Percentiles rank a stretch among this genome's conserved stretches.
Evolutionary conservation across 2,113 vertebrate genomes (phyloP).

Genomic region (Trichomycterus rosablanca): DNA sequence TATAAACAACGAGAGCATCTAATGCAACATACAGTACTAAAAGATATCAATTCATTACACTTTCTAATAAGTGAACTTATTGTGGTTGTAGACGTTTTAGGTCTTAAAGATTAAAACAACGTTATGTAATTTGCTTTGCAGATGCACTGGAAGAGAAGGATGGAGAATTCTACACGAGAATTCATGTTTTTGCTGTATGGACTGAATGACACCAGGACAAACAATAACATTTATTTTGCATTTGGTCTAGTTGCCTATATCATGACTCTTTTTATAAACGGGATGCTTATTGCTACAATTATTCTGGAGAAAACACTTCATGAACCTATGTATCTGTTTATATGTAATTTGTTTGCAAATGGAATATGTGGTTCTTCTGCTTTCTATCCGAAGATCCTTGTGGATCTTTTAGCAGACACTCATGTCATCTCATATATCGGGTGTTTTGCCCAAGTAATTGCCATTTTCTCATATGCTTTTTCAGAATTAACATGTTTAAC

Average conservation of each 20-base stretch:
- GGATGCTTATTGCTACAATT: conserved; percentile 11
- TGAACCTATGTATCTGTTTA: conserved; percentile 38
- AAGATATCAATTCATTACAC: too few species aligned
- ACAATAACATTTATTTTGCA: conserved; percentile 28
- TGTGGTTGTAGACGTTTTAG: too few species aligned
- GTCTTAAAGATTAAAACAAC: too few species aligned
- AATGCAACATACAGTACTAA: too few species aligned
- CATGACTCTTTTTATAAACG: conserved; percentile 24
- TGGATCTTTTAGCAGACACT: conserved; percentile 49
- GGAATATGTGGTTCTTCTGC: conserved; percentile 53
- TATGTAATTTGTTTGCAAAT: conserved; percentile 37
- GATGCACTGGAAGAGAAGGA: neutral
- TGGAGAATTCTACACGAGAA: conserved; percentile 24
- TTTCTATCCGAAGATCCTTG: conserved; percentile 61
- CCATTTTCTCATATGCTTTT: conserved; percentile 58
- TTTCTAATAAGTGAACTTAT: too few species aligned
- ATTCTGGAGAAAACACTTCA: conserved; percentile 29
- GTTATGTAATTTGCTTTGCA: neutral
- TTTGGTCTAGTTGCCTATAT: conserved; percentile 13
- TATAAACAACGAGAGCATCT: too few species aligned
- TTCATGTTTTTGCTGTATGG: conserved; percentile 31
- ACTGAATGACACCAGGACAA: conserved; percentile 22
- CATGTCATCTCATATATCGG: conserved; percentile 33
- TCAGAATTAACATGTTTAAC: conserved; percentile 64
- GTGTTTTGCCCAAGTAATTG: conserved; percentile 36